These are phyloP conservation scores for Sepioteuthis lessoniana DNA, from an alignment of 2,888 invertebrate genomes.

Conservation along the genomic window DNA sequence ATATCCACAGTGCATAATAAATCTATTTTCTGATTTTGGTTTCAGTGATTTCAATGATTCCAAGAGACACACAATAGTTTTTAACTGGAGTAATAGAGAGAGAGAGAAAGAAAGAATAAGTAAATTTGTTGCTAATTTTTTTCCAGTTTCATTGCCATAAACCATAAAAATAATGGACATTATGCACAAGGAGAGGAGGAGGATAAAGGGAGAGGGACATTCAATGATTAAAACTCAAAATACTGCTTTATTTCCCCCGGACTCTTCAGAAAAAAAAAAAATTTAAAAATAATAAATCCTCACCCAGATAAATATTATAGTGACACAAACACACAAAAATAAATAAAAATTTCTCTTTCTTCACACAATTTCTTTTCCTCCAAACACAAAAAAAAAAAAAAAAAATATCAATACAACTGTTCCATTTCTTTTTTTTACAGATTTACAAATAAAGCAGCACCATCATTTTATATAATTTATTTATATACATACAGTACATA, in stretches of 20 bases:
- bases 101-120: background rate
- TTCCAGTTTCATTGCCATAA: background rate
- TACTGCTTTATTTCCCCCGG: background rate
- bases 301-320: background rate
- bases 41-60: background rate
- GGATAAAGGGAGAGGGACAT: background rate
- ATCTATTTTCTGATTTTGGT: background rate
- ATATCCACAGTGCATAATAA: background rate
- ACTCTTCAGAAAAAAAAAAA: background rate
- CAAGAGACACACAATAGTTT: background rate
- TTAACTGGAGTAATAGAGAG: background rate
- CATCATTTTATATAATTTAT: background rate
- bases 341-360: background rate
- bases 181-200: no score
- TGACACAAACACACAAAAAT: background rate
- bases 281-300: background rate
- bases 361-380: slow-evolving; percentile 3
- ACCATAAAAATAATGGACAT: background rate
- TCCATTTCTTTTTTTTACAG: background rate
- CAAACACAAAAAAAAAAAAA: background rate
- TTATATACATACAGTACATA: background rate
- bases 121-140: background rate
- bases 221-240: background rate
- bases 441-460: slow-evolving; percentile 33
- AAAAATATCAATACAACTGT: background rate